These are phyloP conservation scores for Camponotus floridanus DNA, from an alignment of 1,140 invertebrate species.

Conservation along the genomic window DNA sequence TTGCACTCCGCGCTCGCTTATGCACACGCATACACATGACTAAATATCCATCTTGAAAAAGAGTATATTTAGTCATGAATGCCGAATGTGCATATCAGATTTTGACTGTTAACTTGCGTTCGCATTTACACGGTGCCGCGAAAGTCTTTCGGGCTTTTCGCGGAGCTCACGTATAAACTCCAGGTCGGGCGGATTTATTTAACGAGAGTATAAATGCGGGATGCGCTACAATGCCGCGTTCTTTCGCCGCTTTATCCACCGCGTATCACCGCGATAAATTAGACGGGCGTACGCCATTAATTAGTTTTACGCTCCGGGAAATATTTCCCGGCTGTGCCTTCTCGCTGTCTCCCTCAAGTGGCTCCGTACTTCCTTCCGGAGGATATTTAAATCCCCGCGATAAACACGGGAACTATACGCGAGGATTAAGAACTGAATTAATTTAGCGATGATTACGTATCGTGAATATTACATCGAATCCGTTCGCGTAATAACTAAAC, in stretches of 20 bases:
- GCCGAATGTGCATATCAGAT: conserved; percentile 40
- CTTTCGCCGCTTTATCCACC: conserved; percentile 50
- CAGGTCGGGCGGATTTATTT: conserved; percentile 62
- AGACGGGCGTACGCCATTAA: conserved; percentile 43
- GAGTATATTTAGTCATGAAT: not conserved
- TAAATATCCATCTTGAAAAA: not conserved
- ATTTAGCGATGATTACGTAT: not conserved
- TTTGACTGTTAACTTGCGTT: conserved; percentile 38
- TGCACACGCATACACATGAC: not conserved
- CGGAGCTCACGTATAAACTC: conserved; percentile 22
- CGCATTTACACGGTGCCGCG: not conserved
- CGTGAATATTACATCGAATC: not conserved
- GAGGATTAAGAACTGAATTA: conserved; percentile 44
- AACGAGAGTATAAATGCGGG: conserved; percentile 64
- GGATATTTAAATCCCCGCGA: conserved; percentile 46
- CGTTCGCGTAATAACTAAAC: conserved; percentile 21
- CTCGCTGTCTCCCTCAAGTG: conserved; percentile 41
- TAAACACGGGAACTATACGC: conserved; percentile 38
- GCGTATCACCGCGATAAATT: conserved; percentile 61
- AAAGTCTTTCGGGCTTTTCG: conserved; percentile 49
- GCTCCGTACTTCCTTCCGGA: conserved; percentile 2
- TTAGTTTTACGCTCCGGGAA: conserved; percentile 45
- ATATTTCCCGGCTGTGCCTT: conserved; percentile 43
- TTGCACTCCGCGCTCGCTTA: not conserved
- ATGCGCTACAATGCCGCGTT: conserved; percentile 54